phyloP scores from a whole-genome alignment of 92 coral and sea anemone genomes.

The Nematostella vectensis region DNA sequence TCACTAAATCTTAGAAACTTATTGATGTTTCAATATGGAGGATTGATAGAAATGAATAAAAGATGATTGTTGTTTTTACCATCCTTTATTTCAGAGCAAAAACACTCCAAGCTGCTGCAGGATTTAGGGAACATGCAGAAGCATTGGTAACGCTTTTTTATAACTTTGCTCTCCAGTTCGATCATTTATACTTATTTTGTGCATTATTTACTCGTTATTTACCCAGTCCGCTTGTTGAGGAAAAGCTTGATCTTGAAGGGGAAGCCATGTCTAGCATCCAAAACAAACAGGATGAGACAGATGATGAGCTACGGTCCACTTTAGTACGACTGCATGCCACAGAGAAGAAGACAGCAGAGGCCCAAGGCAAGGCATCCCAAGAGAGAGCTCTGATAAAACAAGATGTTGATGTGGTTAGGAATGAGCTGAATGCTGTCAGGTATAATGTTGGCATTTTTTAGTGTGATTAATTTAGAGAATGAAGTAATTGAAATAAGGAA shows the following conservation, averaged over 20 bases:
- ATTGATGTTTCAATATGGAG: no score
- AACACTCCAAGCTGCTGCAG: slow-evolving; percentile 64
- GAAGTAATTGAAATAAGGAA: background rate
- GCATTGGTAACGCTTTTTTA: slow-evolving; percentile 50
- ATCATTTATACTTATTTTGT: background rate
- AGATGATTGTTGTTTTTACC: no score
- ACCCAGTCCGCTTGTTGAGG: slow-evolving; percentile 92
- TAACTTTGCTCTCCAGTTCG: no score
- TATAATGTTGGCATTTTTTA: slow-evolving; percentile 4
- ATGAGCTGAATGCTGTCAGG: slow-evolving; percentile 91
- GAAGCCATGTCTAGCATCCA: slow-evolving; percentile 98
- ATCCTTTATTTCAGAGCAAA: slow-evolving; percentile 54
- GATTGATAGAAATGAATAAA: no score
- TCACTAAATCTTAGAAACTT: no score
- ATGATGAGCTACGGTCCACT: slow-evolving; percentile 65
- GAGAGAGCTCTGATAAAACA: slow-evolving; percentile 80
- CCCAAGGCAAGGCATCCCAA: slow-evolving; percentile 78
- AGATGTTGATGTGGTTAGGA: slow-evolving; percentile 88
- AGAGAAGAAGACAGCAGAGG: slow-evolving; percentile 86
- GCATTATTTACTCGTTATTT: background rate
- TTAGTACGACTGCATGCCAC: slow-evolving; percentile 84
- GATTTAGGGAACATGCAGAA: slow-evolving; percentile 74
- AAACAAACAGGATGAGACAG: slow-evolving; percentile 91
- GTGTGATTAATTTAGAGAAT: background rate
- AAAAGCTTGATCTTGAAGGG: slow-evolving; percentile 91